These are phyloP conservation scores for Bombus huntii DNA, from an alignment of 1,140 invertebrate species.

Conservation along the genomic window DNA sequence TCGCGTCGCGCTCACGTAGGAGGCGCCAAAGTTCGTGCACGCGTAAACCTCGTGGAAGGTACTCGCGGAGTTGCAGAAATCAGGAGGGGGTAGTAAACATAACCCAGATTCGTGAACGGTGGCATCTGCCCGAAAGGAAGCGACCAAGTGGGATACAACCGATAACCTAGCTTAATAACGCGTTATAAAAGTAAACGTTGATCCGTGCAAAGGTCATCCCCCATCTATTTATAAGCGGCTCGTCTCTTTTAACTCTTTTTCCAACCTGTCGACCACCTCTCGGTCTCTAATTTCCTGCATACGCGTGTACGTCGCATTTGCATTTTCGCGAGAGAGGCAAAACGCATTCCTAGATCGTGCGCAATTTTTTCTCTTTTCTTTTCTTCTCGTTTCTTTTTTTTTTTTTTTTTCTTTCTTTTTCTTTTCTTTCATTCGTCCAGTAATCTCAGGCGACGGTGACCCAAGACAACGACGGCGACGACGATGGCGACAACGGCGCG, in stretches of 20 bases:
- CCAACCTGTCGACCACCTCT: not conserved
- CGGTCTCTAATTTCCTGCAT: not conserved
- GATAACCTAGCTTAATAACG: constrained; percentile 76
- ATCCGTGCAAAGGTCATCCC: constrained; percentile 75
- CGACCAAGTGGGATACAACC: constrained; percentile 58
- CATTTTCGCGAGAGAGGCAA: not conserved
- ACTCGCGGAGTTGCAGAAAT: not conserved
- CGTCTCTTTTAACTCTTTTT: not conserved
- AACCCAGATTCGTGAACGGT: constrained; percentile 70
- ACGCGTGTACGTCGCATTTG: not conserved
- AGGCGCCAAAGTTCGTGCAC: constrained; percentile 33
- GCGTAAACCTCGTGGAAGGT: constrained; percentile 33
- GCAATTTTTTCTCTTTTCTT: not conserved
- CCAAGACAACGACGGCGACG: too few species aligned
- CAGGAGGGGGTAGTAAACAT: constrained; percentile 72
- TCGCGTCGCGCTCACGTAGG: constrained; percentile 10
- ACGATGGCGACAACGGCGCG: not conserved
- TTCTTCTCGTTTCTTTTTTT: not conserved
- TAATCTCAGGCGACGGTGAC: too few species aligned
- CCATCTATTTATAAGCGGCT: constrained; percentile 74
- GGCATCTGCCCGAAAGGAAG: constrained; percentile 43
- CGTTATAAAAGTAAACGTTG: constrained; percentile 53
- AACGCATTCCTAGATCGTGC: too few species aligned
- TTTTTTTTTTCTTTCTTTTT: not conserved
- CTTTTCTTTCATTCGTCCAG: too few species aligned